Evolutionary conservation across 2,113 vertebrate species (phyloP).

Genomic region (Tragelaphus imberbis): DNA sequence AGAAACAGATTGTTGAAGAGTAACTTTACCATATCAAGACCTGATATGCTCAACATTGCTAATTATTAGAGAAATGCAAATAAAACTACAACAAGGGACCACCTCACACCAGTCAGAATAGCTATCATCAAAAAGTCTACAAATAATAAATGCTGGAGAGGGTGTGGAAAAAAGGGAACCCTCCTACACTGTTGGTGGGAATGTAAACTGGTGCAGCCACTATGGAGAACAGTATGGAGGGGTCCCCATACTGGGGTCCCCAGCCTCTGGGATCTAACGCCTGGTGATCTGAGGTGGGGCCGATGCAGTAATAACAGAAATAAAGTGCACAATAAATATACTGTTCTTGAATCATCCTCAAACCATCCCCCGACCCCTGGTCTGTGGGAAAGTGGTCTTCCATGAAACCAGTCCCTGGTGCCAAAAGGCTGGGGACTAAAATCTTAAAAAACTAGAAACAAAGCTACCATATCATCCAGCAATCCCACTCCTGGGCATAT

Average conservation of each 20-base stretch:
- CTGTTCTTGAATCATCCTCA: neutral
- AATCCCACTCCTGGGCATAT: neutral
- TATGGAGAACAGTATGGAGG: neutral
- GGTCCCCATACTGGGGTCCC: neutral
- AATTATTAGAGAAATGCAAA: neutral
- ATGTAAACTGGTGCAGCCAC: neutral
- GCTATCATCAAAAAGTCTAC: neutral
- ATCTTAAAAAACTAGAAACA: neutral
- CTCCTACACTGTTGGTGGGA: neutral
- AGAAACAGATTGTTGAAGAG: neutral
- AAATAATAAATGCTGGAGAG: neutral
- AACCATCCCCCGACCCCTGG: neutral
- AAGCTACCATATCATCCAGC: neutral
- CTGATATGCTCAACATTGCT: neutral
- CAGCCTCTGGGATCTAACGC: neutral
- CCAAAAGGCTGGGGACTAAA: neutral
- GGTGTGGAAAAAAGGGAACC: neutral
- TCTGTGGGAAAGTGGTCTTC: neutral
- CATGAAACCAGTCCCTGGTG: neutral
- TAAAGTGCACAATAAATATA: neutral
- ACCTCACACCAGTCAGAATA: neutral
- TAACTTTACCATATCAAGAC: neutral
- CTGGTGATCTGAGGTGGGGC: neutral
- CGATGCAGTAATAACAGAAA: neutral
- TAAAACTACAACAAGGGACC: neutral